Percentiles rank a stretch among this genome's conserved stretches.
Conservation (phyloP, 2,113 vertebrate species). For the Ivindomyrus marchei region DNA sequence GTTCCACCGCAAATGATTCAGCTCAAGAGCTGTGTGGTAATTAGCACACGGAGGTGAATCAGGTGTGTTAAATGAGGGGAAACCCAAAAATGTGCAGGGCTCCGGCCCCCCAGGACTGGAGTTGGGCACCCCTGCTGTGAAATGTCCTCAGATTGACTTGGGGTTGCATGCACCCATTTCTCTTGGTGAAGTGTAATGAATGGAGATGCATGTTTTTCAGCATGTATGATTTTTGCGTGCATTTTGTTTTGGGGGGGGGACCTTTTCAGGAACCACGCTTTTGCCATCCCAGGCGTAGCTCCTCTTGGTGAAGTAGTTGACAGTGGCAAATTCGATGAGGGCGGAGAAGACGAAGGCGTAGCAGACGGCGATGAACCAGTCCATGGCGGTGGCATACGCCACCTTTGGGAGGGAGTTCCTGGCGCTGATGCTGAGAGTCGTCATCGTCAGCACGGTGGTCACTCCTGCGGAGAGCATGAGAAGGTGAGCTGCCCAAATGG, state of each 20-base stretch:
- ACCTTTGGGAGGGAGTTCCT: slow-evolving; percentile 70
- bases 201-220: not conserved
- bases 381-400: slow-evolving; percentile 71
- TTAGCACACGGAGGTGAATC: no score
- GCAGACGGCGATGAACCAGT: slow-evolving; percentile 76
- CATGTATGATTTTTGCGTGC: not conserved
- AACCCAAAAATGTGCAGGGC: no score
- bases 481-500: not conserved
- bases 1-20: no score
- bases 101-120: no score
- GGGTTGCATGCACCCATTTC: not conserved
- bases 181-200: not conserved
- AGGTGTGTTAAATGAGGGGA: no score
- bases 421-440: slow-evolving; percentile 70
- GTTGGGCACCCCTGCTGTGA: not conserved
- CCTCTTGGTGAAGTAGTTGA: slow-evolving; percentile 93
- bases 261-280: slow-evolving; percentile 97
- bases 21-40: no score
- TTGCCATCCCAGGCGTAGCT: slow-evolving; percentile 98
- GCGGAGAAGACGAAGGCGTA: slow-evolving; percentile 75
- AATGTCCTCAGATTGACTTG: not conserved
- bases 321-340: slow-evolving; percentile 72
- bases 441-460: slow-evolving; percentile 72
- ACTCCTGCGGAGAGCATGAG: slow-evolving; percentile 50
- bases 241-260: slow-evolving; percentile 38